Conservation (phyloP, 2,888 invertebrate species). For the Tachina grossa region DNA sequence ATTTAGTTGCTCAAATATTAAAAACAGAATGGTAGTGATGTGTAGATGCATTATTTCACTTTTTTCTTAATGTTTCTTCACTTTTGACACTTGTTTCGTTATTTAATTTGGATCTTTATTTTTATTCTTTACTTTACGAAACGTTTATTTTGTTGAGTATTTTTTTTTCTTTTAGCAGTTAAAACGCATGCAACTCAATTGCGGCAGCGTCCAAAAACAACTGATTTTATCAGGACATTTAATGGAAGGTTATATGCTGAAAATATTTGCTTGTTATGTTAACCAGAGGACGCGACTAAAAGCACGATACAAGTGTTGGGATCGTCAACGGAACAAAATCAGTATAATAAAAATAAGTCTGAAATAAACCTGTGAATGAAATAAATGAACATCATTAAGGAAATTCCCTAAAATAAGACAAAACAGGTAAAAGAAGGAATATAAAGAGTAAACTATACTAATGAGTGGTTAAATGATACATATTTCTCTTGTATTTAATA, state of each 20-base stretch:
- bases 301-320: constrained; percentile 13
- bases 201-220: constrained; percentile 68
- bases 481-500: constrained; percentile 3
- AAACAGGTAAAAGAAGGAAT: not conserved
- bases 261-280: not conserved
- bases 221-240: constrained; percentile 64
- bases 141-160: constrained; percentile 21
- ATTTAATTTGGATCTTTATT: not conserved
- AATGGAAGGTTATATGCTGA: constrained; percentile 25
- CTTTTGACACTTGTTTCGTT: constrained; percentile 36
- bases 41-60: constrained; percentile 72
- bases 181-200: constrained; percentile 67
- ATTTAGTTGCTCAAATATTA: constrained; percentile 73
- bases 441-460: not conserved
- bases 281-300: not conserved
- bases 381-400: not conserved
- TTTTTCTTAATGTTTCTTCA: constrained; percentile 9
- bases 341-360: not conserved
- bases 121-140: not conserved
- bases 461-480: not conserved
- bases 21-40: constrained; percentile 71
- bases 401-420: constrained; percentile 8
- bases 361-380: constrained; percentile 48
- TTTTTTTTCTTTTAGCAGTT: not conserved
- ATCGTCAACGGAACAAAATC: constrained; percentile 17